Percentiles rank a stretch among this genome's conserved stretches.
Conservation (phyloP, 2,113 vertebrate genomes). For the Callorhinus ursinus region DNA sequence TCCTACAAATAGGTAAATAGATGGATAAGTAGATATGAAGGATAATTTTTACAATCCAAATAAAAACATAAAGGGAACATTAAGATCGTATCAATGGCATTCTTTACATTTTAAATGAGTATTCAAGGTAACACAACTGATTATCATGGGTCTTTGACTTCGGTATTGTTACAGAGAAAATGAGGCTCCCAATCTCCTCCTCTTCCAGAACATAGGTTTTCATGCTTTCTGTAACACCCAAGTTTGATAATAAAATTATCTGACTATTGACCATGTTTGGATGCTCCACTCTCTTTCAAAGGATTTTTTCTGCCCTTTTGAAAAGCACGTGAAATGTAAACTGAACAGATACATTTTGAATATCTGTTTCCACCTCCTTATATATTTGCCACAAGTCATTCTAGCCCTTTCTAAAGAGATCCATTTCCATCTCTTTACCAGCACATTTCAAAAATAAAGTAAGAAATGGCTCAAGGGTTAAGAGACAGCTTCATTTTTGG, state of each 20-base stretch:
- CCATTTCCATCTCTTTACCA: slow-evolving; percentile 58
- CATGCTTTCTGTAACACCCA: neutral
- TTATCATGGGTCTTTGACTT: neutral
- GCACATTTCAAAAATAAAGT: slow-evolving; percentile 57
- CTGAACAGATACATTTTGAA: slow-evolving; percentile 6
- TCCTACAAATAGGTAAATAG: neutral
- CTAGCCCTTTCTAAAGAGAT: slow-evolving; percentile 18
- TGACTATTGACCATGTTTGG: neutral
- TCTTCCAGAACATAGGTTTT: neutral
- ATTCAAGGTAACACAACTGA: neutral
- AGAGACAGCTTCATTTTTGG: slow-evolving; percentile 45
- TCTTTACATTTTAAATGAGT: neutral
- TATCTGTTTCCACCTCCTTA: neutral
- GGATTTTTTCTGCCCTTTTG: neutral
- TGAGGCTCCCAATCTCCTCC: neutral
- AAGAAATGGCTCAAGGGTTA: slow-evolving; percentile 36
- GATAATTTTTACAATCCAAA: neutral
- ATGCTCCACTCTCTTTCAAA: neutral
- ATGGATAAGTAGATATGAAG: neutral
- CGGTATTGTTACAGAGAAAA: neutral
- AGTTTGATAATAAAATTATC: neutral
- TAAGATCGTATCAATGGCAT: neutral
- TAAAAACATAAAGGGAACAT: neutral
- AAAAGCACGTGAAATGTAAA: slow-evolving; percentile 43
- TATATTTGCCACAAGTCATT: slow-evolving; percentile 26